Evolutionary conservation across 1,140 invertebrate genomes (phyloP), one percentile per base, ranked within the genome.

Genomic region (Littorina saxatilis): DNA sequence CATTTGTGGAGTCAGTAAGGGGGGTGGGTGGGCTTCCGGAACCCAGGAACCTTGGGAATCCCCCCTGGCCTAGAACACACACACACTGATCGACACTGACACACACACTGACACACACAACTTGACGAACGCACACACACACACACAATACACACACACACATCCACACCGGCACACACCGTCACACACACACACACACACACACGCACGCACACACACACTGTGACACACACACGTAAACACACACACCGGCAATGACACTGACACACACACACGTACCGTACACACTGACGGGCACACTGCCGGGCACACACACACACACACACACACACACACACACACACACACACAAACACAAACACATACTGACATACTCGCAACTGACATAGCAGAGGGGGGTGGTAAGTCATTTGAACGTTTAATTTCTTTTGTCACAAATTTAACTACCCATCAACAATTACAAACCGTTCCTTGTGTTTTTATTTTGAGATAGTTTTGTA

Each of bases 161-260:
- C 61, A 63, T 15, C 4, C 61, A 63, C 27, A 63, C 61, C 27
- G 1, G 32, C 61, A 63, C 61, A 63, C 61, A 63, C 61, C n/a
- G n/a, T n/a, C 27, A 32, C 61, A 63, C 27, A 63, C 61, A 63
- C n/a, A 63, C 61, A 63, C 61, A 63, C 61, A 63, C 61, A 63
- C 27, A 32, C 61, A 63, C 61, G 27, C 61, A 63, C 61, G 32
- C 27, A 15, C 61, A 63, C 61, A 15, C 61, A 63, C 61, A 15
- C 61, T 29, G n/a, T 4, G 4, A 63, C 61, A 15, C 27, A 63
- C 61, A 32, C 61, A 32, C 61, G 27, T 29, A 32, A 4, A 32
- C 61, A 32, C 61, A 32, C 27, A 32, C 61, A 32, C 61, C 11
- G 27, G 27, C 61, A 27, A n/a, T 5, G 1, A 27, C 61, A 15